These are phyloP conservation scores for Aphelenchoides besseyi DNA, from an alignment of 1,140 invertebrate species.

Conservation along the genomic window DNA sequence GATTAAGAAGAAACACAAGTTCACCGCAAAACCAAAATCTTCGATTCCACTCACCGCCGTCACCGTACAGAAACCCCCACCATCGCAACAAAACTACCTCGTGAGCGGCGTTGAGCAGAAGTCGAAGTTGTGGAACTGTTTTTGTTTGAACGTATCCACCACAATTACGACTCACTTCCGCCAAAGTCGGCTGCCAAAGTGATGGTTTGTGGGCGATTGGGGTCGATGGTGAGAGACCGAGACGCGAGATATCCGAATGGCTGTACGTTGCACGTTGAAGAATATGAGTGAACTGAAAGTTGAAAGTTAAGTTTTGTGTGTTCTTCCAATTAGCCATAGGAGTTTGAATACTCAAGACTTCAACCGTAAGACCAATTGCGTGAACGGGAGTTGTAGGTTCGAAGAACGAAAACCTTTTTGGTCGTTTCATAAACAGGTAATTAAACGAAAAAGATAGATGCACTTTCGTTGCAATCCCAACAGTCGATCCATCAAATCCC, in stretches of 20 bases:
- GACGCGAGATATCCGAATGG: constrained; percentile 22
- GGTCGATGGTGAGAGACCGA: background rate
- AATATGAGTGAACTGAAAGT: constrained; percentile 39
- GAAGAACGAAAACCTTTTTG: too few relatives aligned
- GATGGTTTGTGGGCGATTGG: background rate
- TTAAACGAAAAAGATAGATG: too few relatives aligned
- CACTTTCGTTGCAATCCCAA: too few relatives aligned
- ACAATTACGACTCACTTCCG: constrained; percentile 13
- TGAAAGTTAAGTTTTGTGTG: too few relatives aligned
- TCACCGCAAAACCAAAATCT: background rate
- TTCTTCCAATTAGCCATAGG: too few relatives aligned
- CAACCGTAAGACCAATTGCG: too few relatives aligned
- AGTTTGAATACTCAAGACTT: too few relatives aligned
- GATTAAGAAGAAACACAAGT: too few relatives aligned
- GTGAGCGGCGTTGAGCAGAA: background rate
- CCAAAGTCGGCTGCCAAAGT: constrained; percentile 12
- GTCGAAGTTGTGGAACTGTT: background rate
- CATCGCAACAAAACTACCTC: background rate
- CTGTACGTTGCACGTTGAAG: constrained; percentile 36
- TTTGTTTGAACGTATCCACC: background rate
- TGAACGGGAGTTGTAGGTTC: too few relatives aligned
- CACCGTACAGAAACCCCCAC: constrained; percentile 6
- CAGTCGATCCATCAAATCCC: background rate
- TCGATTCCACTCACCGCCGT: background rate
- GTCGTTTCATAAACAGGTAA: background rate